phyloP scores from a whole-genome alignment of 2,797 vertebrate species.

The Betta splendens region DNA sequence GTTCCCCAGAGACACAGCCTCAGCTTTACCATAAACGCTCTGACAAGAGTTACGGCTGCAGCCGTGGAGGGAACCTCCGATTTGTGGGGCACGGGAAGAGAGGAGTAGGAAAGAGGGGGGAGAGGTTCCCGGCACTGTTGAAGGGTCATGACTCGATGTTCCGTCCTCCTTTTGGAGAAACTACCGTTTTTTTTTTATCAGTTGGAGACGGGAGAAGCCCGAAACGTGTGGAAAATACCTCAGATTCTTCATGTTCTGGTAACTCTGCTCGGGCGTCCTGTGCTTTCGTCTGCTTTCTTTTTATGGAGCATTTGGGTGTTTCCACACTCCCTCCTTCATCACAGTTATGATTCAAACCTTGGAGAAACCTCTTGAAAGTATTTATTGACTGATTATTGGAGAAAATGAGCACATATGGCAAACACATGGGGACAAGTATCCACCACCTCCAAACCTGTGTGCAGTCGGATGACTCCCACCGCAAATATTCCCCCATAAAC shows the following conservation, averaged over 20 bases:
- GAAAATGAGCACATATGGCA: conserved; percentile 39
- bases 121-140: conserved; percentile 66
- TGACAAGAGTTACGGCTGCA: conserved; percentile 65
- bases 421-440: conserved; percentile 41
- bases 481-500: conserved; percentile 3
- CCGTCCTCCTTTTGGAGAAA: conserved; percentile 60
- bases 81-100: conserved; percentile 55
- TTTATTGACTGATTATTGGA: conserved; percentile 38
- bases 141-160: conserved; percentile 43
- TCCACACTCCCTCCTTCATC: background rate
- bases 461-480: conserved; percentile 8
- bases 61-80: conserved; percentile 48
- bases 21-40: conserved; percentile 69
- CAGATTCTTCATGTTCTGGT: conserved; percentile 59
- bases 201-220: conserved; percentile 13
- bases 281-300: conserved; percentile 36
- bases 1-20: conserved; percentile 42
- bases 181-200: conserved; percentile 24
- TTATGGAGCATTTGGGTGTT: conserved; percentile 34
- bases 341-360: conserved; percentile 19
- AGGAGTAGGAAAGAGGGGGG: conserved; percentile 26
- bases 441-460: conserved; percentile 19
- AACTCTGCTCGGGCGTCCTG: conserved; percentile 37
- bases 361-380: conserved; percentile 26
- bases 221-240: conserved; percentile 54